Base-by-base conservation (phyloP, 2,113 vertebrate species). In the Marmota monax region DNA sequence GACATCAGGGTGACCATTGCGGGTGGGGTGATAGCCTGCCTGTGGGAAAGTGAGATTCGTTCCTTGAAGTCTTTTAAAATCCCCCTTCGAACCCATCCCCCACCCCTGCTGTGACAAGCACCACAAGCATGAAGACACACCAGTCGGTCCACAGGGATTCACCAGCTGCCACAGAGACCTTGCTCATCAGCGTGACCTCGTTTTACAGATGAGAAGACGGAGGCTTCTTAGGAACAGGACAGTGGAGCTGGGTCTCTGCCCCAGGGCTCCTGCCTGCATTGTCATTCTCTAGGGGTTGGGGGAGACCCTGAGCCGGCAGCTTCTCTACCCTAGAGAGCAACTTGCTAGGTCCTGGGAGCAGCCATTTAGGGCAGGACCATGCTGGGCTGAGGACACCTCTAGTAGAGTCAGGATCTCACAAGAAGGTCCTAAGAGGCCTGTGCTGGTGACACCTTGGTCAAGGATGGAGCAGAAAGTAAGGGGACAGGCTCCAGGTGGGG, bases 321-420 rank as follows among this genome's bases (percentile, higher is more conserved):
- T 9, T 25, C 14, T 63, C 13, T 39, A 32, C 20, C 51, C 17
- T 25, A 27, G 37, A 76, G 23, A 37, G 7, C 10, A 39, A 77
- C 25, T 14, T 29, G 61, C 63, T 34, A 53, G 65, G 37, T 25
- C 48, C 76, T 4, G 12, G 16, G 29, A 51, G 69, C 0, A 1
- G 45, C 42, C 67, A 10, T 20, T 34, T 48, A 27, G 37, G 27
- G 27, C 63, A 73, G 82, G 69, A 72, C 13, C 34, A 5, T 7
- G 29, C 67, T 69, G n/a, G 72, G 27, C 45, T 39, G 1, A 67
- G 48, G 61, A 42, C 72, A 45, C 51, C 39, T 48, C 39, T 11
- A 0, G 39, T 0, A 6, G 6, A 34, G 45, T 39, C 23, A 29
- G 87, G 20, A 20, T 32, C 39, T 25, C 0, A 0, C 2, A 0